Conservation (phyloP, 1,140 invertebrate species). For the Asobara japonica region DNA sequence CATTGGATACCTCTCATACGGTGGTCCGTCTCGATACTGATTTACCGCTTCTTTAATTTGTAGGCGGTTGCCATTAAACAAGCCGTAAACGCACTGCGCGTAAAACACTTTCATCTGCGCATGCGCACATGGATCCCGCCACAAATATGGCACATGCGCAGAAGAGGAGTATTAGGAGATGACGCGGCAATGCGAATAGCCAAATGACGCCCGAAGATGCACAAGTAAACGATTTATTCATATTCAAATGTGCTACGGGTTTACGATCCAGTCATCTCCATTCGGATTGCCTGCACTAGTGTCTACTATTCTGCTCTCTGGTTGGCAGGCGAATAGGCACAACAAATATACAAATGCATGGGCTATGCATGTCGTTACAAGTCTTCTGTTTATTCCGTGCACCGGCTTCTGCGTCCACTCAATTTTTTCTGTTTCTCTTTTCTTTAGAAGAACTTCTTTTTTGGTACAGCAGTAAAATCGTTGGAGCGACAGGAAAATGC, state of each 20-base stretch:
- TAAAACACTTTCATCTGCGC: conserved; percentile 54
- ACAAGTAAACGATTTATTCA: conserved; percentile 52
- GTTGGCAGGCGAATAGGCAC: background rate
- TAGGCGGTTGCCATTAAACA: conserved; percentile 67
- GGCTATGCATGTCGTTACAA: conserved; percentile 10
- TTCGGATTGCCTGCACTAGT: background rate
- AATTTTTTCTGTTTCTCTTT: background rate
- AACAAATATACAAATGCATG: background rate
- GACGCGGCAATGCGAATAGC: background rate
- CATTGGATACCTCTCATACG: background rate
- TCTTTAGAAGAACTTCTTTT: too few relatives aligned
- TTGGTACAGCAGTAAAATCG: too few relatives aligned
- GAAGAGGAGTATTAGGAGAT: too few relatives aligned
- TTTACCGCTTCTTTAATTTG: conserved; percentile 67
- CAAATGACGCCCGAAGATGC: background rate
- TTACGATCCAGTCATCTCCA: conserved; percentile 53
- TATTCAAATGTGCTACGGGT: conserved; percentile 61
- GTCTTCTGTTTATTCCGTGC: background rate
- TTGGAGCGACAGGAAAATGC: too few relatives aligned
- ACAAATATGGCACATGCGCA: background rate
- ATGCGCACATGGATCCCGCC: conserved; percentile 18
- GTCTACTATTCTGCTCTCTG: background rate
- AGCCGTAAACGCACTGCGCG: conserved; percentile 64
- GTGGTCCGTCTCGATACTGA: conserved; percentile 64
- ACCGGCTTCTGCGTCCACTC: background rate